Evolutionary conservation across 2,888 invertebrate species (phyloP).

Genomic region (Himalopsyche japonica): DNA sequence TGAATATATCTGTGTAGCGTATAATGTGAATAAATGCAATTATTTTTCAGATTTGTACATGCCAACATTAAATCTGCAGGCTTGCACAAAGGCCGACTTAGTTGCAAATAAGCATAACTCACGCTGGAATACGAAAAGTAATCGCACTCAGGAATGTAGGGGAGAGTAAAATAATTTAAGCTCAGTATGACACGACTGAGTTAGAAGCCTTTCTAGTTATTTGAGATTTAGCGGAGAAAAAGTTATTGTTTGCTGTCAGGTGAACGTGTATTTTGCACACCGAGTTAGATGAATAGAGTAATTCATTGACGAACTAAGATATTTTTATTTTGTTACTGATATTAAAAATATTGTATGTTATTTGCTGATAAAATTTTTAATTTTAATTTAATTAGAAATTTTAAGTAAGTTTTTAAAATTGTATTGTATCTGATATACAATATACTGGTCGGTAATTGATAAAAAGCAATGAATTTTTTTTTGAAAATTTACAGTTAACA

Average conservation of each 20-base stretch:
- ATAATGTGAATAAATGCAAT: slow-evolving; percentile 12
- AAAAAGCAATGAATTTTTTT: too few species aligned
- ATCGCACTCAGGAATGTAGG: not conserved
- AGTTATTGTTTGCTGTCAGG: not conserved
- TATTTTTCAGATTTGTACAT: slow-evolving; percentile 23
- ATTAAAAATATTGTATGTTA: too few species aligned
- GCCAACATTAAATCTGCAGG: slow-evolving; percentile 14
- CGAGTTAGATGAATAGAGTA: not conserved
- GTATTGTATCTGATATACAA: too few species aligned
- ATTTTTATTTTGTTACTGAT: too few species aligned
- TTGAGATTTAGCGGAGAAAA: not conserved
- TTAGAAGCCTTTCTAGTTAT: not conserved
- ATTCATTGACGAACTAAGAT: not conserved
- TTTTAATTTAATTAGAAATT: too few species aligned
- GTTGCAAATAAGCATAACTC: not conserved
- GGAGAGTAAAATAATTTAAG: not conserved
- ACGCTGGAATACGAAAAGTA: not conserved
- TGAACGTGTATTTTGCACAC: not conserved
- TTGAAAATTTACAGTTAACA: too few species aligned
- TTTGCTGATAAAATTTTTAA: too few species aligned
- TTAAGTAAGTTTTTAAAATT: too few species aligned
- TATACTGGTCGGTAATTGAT: too few species aligned
- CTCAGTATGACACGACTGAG: not conserved
- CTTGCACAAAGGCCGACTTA: not conserved
- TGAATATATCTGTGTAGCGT: not conserved